phyloP scores from a whole-genome alignment of 2,113 vertebrate species.

The Albula goreensis region DNA sequence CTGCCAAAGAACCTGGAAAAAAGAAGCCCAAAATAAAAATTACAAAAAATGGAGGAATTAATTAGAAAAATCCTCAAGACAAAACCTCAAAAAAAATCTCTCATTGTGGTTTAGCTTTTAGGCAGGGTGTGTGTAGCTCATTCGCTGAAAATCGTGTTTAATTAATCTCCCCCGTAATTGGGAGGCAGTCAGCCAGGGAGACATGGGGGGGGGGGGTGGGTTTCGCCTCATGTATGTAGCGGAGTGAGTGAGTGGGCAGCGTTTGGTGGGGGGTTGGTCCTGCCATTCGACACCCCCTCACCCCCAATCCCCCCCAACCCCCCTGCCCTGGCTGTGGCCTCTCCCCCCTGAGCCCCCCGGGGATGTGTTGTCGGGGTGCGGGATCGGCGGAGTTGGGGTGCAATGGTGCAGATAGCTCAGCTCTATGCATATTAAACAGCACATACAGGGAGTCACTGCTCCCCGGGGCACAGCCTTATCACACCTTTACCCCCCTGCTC shows the following conservation, averaged over 20 bases:
- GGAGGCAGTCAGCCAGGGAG: slow-evolving; percentile 18
- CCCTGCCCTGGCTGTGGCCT: not conserved
- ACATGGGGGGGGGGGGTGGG: not conserved
- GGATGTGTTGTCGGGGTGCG: slow-evolving; percentile 80
- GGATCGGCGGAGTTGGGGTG: slow-evolving; percentile 98
- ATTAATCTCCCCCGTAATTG: slow-evolving; percentile 30
- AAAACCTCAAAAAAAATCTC: not conserved
- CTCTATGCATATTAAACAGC: slow-evolving; percentile 99
- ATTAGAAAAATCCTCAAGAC: slow-evolving; percentile 31
- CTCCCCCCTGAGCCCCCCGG: slow-evolving; percentile 42
- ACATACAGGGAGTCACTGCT: slow-evolving; percentile 80
- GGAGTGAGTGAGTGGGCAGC: not conserved
- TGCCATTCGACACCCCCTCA: not conserved
- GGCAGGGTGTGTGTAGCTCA: slow-evolving; percentile 1
- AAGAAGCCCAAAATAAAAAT: not conserved
- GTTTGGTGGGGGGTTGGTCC: not conserved
- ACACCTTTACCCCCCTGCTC: slow-evolving; percentile 90
- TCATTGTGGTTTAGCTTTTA: not conserved
- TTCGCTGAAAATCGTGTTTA: slow-evolving; percentile 30
- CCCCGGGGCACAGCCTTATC: slow-evolving; percentile 94
- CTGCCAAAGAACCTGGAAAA: not conserved
- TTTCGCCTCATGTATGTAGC: not conserved
- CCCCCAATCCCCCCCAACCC: not conserved
- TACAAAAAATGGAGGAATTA: not conserved
- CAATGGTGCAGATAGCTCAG: slow-evolving; percentile 97